Percentiles rank a stretch among this genome's conserved stretches.
Conservation (phyloP, 2,797 vertebrate species). For the Karalla daura region DNA sequence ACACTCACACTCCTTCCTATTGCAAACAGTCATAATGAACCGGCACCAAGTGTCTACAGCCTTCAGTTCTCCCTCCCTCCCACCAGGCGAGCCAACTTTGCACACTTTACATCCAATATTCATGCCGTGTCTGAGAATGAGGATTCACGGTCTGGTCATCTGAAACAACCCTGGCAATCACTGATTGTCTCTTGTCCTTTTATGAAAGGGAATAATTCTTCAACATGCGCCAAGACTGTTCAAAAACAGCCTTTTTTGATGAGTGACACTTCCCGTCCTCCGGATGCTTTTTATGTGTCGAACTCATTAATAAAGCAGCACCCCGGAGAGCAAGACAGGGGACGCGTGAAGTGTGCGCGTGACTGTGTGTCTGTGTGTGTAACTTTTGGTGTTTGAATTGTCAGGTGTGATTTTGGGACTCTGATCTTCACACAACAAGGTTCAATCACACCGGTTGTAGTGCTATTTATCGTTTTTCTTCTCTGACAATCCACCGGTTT, state of each 20-base stretch:
- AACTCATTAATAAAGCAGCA: constrained; percentile 99
- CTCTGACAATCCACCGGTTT: constrained; percentile 68
- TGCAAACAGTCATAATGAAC: constrained; percentile 83
- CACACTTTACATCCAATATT: constrained; percentile 97
- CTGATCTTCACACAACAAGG: constrained; percentile 94
- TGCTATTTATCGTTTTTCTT: constrained; percentile 87
- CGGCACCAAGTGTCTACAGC: constrained; percentile 67
- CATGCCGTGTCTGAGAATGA: constrained; percentile 90
- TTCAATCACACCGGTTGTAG: constrained; percentile 88
- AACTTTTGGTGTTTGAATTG: constrained; percentile 95
- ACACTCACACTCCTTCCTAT: constrained; percentile 61
- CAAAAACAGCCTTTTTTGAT: constrained; percentile 95
- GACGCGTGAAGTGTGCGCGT: constrained; percentile 75
- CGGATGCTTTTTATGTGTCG: constrained; percentile 97
- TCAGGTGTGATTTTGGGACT: constrained; percentile 96
- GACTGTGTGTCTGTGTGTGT: constrained; percentile 36
- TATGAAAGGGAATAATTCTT: constrained; percentile 98
- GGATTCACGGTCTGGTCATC: constrained; percentile 95
- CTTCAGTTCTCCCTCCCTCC: constrained; percentile 74
- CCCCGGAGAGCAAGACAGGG: constrained; percentile 88
- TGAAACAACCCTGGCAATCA: constrained; percentile 87
- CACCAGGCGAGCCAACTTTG: constrained; percentile 89
- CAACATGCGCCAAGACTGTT: constrained; percentile 96
- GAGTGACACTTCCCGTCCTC: constrained; percentile 97
- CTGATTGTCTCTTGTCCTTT: constrained; percentile 92